A percentile compares a stretch with the other conserved stretches of the same genome.
Conservation (phyloP, 2,113 vertebrate species). For the Eptatretus burgeri region DNA sequence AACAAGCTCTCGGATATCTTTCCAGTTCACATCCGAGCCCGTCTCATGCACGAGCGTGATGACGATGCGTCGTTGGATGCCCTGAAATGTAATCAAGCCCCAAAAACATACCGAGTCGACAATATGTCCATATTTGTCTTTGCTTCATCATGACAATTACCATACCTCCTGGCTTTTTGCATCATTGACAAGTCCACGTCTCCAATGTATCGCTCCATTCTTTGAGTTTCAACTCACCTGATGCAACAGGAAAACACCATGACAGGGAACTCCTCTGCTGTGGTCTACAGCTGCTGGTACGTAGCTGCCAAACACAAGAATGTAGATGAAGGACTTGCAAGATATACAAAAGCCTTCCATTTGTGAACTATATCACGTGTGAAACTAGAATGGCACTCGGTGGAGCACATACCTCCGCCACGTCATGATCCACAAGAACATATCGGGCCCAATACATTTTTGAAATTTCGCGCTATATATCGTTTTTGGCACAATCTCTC, state of each 20-base stretch:
- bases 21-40: constrained; percentile 53
- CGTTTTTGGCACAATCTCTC: too few species aligned
- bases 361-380: too few species aligned
- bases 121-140: background rate
- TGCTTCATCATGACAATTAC: background rate
- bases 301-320: constrained; percentile 29
- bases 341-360: too few species aligned
- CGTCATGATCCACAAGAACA: too few species aligned
- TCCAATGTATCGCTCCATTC: constrained; percentile 3
- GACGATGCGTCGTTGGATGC: constrained; percentile 66
- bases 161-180: background rate
- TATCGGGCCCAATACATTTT: too few species aligned
- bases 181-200: fast-evolving
- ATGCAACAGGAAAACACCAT: constrained; percentile 76
- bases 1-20: constrained; percentile 69
- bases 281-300: constrained; percentile 81
- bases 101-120: constrained; percentile 6
- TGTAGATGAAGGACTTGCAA: too few species aligned
- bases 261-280: constrained; percentile 66
- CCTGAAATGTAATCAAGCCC: constrained; percentile 20
- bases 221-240: constrained; percentile 27
- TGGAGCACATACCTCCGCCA: too few species aligned
- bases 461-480: too few species aligned
- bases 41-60: constrained; percentile 77
- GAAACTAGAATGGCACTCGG: too few species aligned